Evolutionary conservation across 2,888 invertebrate species (phyloP).

Genomic region (Drosophila tripunctata): DNA sequence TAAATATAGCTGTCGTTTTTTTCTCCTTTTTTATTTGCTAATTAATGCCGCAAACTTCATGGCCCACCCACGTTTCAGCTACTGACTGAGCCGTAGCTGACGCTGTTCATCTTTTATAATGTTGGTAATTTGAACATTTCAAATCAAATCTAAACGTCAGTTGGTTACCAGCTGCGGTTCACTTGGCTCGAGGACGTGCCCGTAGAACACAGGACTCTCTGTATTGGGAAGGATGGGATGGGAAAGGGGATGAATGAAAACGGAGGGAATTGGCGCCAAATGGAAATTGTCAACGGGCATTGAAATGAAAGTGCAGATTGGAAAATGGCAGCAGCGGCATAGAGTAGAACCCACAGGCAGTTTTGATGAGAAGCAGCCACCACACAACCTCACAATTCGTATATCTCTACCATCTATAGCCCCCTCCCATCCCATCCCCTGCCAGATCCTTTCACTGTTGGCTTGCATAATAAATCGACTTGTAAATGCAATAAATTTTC

Average conservation of each 20-base stretch:
- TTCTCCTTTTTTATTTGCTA: too few species aligned
- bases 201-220: neutral
- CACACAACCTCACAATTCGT: constrained; percentile 33
- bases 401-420: too few species aligned
- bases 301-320: constrained; percentile 77
- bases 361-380: constrained; percentile 65
- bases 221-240: neutral
- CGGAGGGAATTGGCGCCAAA: constrained; percentile 46
- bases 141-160: constrained; percentile 78
- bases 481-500: constrained; percentile 77
- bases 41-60: constrained; percentile 11
- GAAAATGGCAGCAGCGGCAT: constrained; percentile 57
- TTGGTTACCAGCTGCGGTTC: constrained; percentile 75
- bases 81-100: constrained; percentile 28
- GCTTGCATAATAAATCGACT: constrained; percentile 77
- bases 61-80: constrained; percentile 7
- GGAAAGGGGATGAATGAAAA: neutral
- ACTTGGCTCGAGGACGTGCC: constrained; percentile 36
- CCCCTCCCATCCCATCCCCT: neutral
- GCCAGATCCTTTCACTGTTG: constrained; percentile 27
- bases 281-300: constrained; percentile 76
- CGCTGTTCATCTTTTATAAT: constrained; percentile 74
- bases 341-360: constrained; percentile 54
- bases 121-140: constrained; percentile 77
- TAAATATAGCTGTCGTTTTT: neutral